Evolutionary conservation across 2,888 invertebrate species (phyloP), one percentile per base, ranked within the genome.

Genomic region (Lasioglossum malachurum): DNA sequence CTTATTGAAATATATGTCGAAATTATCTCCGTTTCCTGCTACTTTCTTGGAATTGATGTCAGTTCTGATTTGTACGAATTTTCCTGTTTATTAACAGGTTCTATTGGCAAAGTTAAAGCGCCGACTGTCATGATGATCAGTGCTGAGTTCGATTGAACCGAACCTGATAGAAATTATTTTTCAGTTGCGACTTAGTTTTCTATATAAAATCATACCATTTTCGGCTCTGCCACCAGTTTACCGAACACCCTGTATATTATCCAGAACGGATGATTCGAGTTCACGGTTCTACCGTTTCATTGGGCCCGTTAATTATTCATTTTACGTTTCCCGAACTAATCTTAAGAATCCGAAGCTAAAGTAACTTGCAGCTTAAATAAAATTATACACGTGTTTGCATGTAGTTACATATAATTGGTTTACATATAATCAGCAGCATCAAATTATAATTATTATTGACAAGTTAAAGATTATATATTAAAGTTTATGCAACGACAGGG

Each of bases 251-350:
- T 53, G n/a, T 31, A 67, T 3, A 19, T 8, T 19, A 67, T 67
- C 27, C 23, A 71, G 35, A 38, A 74, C 53, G 27, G 19, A 49
- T 38, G 4, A 27, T 27, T 35, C 46, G 27, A 38, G 60, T 78
- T 23, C 38, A 27, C 38, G n/a, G 27, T 67, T 73, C 44, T 64
- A 49, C 27, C 7, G 38, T 38, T 38, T 38, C 38, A 27, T 80
- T 16, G 67, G 31, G 27, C 53, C 44, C 44, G 60, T 53, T 75
- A 82, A 82, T 82, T 82, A 82, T 27, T 53, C 49, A 35, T 69
- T 57, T 82, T 44, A 57, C 74, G 23, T 27, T 75, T 57, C 35
- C 53, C 80, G 46, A 80, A 53, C 69, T 57, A 75, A 64, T 73
- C n/a, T 35, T 3, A 35, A 0, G 3, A 3, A 35, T 35, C 35